These are phyloP conservation scores for Phalacrocorax aristotelis DNA, from an alignment of 2,113 vertebrate genomes.

Conservation along the genomic window DNA sequence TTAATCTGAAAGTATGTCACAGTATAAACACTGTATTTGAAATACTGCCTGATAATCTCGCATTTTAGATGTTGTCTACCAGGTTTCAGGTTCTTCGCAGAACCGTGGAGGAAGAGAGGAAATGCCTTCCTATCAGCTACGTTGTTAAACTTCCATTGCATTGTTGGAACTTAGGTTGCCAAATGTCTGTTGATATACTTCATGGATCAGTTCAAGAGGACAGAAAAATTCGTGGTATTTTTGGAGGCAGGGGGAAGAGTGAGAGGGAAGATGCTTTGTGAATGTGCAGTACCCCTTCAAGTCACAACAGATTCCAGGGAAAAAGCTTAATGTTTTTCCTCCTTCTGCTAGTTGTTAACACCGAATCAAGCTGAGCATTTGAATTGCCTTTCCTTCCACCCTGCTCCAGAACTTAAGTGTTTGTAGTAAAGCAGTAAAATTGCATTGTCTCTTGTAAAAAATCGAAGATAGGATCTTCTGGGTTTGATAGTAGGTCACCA, in stretches of 20 bases:
- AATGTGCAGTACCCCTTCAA: not conserved
- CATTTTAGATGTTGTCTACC: not conserved
- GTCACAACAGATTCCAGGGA: not conserved
- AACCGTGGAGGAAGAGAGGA: fast-evolving
- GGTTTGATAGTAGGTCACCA: not conserved
- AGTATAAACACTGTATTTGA: not conserved
- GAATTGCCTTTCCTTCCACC: not conserved
- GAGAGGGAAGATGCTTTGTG: not conserved
- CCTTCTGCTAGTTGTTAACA: not conserved
- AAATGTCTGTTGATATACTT: not conserved
- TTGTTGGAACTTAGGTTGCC: not conserved
- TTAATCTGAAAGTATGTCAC: not conserved
- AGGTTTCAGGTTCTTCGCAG: not conserved
- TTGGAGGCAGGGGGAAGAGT: fast-evolving
- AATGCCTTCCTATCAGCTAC: fast-evolving
- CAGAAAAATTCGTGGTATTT: not conserved
- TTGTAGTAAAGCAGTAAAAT: not conserved
- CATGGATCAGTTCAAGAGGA: not conserved
- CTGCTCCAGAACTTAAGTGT: not conserved
- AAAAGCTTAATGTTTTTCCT: not conserved
- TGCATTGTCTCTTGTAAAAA: not conserved
- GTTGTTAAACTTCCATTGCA: not conserved
- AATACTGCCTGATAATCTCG: not conserved
- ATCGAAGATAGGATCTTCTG: not conserved
- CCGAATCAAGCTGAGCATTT: not conserved